Conservation (phyloP, 2,113 vertebrate genomes). For the Aix galericulata region DNA sequence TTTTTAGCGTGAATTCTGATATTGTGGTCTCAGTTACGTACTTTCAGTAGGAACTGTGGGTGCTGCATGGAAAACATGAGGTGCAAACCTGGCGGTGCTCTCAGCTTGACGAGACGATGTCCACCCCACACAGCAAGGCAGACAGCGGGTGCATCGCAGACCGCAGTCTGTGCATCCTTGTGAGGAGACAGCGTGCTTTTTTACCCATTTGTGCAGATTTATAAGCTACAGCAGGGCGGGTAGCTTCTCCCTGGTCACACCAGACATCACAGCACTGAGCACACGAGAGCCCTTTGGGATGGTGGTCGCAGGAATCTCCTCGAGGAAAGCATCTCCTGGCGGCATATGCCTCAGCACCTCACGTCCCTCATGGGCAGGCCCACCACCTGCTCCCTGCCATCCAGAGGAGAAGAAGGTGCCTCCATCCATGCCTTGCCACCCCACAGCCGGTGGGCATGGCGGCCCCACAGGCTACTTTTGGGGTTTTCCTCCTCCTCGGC, state of each 20-base stretch:
- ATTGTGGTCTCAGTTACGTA: neutral
- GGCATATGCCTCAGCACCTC: too few relatives aligned
- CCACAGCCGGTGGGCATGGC: neutral
- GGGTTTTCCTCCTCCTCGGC: neutral
- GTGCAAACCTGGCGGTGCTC: fast-evolving
- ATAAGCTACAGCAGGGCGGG: too few relatives aligned
- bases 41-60: neutral
- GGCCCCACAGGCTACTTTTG: neutral
- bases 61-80: fast-evolving
- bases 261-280: neutral
- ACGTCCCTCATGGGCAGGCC: too few relatives aligned
- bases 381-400: too few relatives aligned
- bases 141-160: fast-evolving
- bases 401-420: neutral
- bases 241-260: too few relatives aligned
- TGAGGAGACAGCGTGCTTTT: too few relatives aligned
- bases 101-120: fast-evolving
- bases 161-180: fast-evolving
- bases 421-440: neutral
- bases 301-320: neutral
- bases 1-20: neutral
- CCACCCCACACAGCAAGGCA: neutral
- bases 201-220: too few relatives aligned
- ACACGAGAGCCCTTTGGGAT: neutral
- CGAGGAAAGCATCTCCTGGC: neutral